These are phyloP conservation scores for Spea bombifrons DNA, from an alignment of 2,113 vertebrate species.

Conservation along the genomic window DNA sequence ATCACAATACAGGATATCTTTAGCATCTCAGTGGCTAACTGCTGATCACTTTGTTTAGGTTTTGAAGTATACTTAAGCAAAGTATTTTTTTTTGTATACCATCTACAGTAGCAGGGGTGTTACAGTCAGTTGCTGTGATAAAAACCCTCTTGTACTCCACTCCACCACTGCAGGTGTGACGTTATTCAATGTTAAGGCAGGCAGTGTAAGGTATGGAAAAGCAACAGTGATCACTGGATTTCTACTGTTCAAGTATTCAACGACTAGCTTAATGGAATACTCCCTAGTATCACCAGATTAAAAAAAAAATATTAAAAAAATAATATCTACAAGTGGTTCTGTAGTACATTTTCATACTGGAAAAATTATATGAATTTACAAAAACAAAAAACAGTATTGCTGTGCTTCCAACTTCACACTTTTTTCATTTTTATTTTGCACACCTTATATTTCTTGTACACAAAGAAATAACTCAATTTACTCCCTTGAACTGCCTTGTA, in stretches of 20 bases:
- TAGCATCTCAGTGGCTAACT: slow-evolving; percentile 78
- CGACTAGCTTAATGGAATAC: slow-evolving; percentile 85
- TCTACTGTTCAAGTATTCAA: slow-evolving; percentile 92
- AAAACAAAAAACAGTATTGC: slow-evolving; percentile 62
- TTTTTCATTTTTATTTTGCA: slow-evolving; percentile 67
- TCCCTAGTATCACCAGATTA: slow-evolving; percentile 79
- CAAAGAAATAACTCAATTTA: slow-evolving; percentile 70
- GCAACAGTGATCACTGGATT: slow-evolving; percentile 84
- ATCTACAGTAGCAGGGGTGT: slow-evolving; percentile 1
- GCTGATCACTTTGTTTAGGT: slow-evolving; percentile 77
- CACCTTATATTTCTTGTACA: slow-evolving; percentile 74
- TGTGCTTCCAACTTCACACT: slow-evolving; percentile 70
- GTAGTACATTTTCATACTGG: slow-evolving; percentile 71
- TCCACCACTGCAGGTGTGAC: background rate
- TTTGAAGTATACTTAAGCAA: slow-evolving; percentile 63
- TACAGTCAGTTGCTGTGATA: background rate
- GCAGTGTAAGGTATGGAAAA: slow-evolving; percentile 76
- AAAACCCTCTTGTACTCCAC: background rate
- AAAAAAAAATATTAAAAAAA: slow-evolving; percentile 64
- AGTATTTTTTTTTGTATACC: background rate
- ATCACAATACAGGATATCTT: slow-evolving; percentile 87
- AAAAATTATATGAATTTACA: slow-evolving; percentile 74
- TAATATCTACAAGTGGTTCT: slow-evolving; percentile 77
- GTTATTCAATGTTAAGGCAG: slow-evolving; percentile 73
- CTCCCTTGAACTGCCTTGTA: slow-evolving; percentile 80